Percentiles rank a stretch among this genome's conserved stretches.
Evolutionary conservation across 2,113 vertebrate genomes (phyloP).

Genomic region (Cheirogaleus medius): DNA sequence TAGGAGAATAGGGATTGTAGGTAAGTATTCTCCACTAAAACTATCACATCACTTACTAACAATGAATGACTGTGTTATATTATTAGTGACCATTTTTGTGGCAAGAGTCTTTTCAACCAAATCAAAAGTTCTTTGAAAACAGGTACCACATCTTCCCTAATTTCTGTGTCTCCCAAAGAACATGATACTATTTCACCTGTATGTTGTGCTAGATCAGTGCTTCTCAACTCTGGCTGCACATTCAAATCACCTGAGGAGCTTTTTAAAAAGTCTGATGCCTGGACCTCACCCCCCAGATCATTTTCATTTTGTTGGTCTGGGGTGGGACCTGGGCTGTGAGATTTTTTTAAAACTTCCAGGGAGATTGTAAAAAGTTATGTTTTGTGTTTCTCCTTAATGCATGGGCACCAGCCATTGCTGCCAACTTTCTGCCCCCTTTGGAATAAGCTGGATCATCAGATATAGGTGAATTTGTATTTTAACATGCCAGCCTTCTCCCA

Average conservation of each 20-base stretch:
- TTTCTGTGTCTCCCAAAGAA: not conserved
- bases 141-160: not conserved
- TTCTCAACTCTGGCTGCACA: not conserved
- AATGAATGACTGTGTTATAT: not conserved
- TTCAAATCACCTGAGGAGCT: not conserved
- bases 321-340: not conserved
- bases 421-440: not conserved
- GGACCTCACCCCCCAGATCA: not conserved
- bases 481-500: not conserved
- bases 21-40: not conserved
- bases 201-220: not conserved
- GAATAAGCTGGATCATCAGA: not conserved
- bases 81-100: not conserved
- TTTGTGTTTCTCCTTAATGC: not conserved
- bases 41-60: not conserved
- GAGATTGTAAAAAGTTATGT: not conserved
- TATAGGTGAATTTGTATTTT: not conserved
- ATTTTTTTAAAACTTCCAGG: not conserved
- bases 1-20: not conserved
- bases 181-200: not conserved
- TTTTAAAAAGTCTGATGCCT: not conserved
- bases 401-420: not conserved
- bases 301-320: not conserved
- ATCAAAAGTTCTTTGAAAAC: not conserved
- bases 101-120: not conserved